Percentiles rank a stretch among this genome's conserved stretches.
These are phyloP conservation scores for Polyergus mexicanus DNA, from an alignment of 1,140 invertebrate genomes.

Conservation along the genomic window DNA sequence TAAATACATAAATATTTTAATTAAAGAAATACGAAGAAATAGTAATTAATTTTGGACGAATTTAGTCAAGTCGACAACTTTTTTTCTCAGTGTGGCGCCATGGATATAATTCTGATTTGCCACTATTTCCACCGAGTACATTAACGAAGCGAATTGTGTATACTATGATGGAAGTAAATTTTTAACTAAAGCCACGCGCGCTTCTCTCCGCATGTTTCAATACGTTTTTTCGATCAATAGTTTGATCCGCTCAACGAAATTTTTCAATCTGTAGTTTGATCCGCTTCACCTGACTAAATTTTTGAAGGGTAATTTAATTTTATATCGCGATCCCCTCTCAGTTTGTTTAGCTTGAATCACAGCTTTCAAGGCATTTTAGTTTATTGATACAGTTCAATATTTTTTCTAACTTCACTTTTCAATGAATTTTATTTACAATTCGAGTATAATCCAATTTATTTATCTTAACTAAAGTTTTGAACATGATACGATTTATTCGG, in stretches of 20 bases:
- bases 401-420: conserved; percentile 20
- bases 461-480: conserved; percentile 21
- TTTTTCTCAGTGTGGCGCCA: too few relatives aligned
- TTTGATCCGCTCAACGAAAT: conserved; percentile 11
- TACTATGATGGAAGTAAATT: neutral
- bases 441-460: conserved; percentile 28
- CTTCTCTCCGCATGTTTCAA: neutral
- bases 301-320: conserved; percentile 42
- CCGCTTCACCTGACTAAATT: conserved; percentile 14
- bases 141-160: neutral
- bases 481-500: neutral
- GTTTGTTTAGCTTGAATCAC: conserved; percentile 4
- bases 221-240: conserved; percentile 18
- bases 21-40: too few relatives aligned
- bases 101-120: neutral
- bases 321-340: neutral
- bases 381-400: conserved; percentile 19
- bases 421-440: neutral
- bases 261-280: conserved; percentile 9
- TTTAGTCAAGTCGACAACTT: too few relatives aligned
- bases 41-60: too few relatives aligned
- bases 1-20: too few relatives aligned
- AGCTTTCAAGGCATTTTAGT: neutral
- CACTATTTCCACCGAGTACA: neutral
- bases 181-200: neutral